Conservation (phyloP, 2,888 invertebrate species). For the Oligia strigilis region DNA sequence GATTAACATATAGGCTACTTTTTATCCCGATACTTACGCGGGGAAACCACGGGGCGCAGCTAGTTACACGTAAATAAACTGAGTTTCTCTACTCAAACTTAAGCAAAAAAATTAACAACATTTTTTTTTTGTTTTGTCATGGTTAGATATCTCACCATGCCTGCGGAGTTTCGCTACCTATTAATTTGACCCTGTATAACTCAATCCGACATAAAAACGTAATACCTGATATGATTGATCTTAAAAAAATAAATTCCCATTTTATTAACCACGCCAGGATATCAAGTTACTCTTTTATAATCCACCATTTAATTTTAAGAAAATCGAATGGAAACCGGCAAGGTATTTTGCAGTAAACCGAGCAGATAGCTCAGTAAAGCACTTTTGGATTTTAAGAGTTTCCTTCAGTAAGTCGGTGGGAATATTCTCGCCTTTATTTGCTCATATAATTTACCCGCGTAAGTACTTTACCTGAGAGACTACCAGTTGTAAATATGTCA, state of each 20-base stretch:
- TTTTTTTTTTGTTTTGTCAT: no score
- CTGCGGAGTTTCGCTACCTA: not conserved
- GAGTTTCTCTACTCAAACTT: no score
- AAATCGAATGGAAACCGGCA: slow-evolving; percentile 14
- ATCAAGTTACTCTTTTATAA: slow-evolving; percentile 33
- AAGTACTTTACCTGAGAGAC: not conserved
- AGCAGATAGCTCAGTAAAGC: slow-evolving; percentile 31
- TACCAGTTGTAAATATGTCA: not conserved
- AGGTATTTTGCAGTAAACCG: slow-evolving; percentile 54
- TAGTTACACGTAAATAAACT: no score
- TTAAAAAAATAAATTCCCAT: not conserved
- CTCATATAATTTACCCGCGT: slow-evolving; percentile 2
- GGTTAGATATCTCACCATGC: no score
- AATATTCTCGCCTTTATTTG: slow-evolving; percentile 30
- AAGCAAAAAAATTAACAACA: no score
- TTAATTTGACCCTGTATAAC: not conserved
- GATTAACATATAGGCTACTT: no score
- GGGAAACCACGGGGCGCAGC: no score
- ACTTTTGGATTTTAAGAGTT: slow-evolving; percentile 46
- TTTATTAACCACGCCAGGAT: slow-evolving; percentile 12
- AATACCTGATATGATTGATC: no score
- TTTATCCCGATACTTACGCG: no score
- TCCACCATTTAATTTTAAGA: slow-evolving; percentile 38
- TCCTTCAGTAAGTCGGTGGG: slow-evolving; percentile 15
- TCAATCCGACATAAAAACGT: not conserved